Base-by-base conservation (phyloP, 2,888 invertebrate genomes). In the Resseliella maxima region DNA sequence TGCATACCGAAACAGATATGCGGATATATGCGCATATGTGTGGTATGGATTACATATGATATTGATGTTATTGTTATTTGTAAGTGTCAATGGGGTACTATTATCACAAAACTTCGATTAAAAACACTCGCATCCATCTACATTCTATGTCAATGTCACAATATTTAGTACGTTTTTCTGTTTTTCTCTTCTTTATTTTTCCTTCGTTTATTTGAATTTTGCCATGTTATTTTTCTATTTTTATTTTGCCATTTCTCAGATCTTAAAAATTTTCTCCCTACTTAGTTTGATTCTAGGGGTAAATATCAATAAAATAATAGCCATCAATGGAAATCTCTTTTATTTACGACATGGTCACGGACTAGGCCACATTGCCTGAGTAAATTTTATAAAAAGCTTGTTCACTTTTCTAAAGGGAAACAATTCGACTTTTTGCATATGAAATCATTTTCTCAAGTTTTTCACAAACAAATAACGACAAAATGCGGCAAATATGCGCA, bases 91-190 rank as follows among this genome's bases (percentile, higher is more conserved):
- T 35, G 31, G 72, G 15, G 27, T 21, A 3, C 15, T 72, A 72
- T 72, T 72, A 72, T 27, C 72, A 72, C 35, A 35, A 15, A 72
- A 15, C n/a, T 72, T 31, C 72, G 35, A 72, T 72, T 35, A 35
- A 72, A 35, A 27, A 72, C 72, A 72, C 72, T 31, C 15, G 6
- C 72, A 72, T 72, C 31, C 72, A 72, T 72, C 72, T 72, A 31
- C 35, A 72, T 72, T 72, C 72, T 31, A 72, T 72, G 72, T 72
- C 72, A 31, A 31, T 72, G 72, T 72, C 31, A 72, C 35, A 12
- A 31, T 72, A 72, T 35, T 31, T 72, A 72, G 27, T 72, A 35
- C 27, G 31, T 72, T 72, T 10, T 31, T 31, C 31, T 31, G 72
- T 72, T 31, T 72, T 15, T 59, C 59, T 5, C 5, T 59, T 59